Evolutionary conservation across 2,888 invertebrate species (phyloP).

Genomic region (Archips crataeganus): DNA sequence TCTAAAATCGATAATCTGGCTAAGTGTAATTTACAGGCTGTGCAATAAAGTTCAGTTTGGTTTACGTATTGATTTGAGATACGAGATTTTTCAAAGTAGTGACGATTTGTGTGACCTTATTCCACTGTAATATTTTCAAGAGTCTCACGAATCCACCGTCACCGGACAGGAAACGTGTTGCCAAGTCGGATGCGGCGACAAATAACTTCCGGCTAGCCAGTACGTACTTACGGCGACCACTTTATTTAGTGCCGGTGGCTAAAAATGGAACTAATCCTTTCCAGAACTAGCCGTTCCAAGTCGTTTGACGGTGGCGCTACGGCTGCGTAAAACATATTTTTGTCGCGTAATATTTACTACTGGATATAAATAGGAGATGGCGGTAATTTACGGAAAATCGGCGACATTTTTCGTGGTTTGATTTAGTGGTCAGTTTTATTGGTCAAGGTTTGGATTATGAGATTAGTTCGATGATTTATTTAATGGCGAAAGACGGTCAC

Average conservation of each 20-base stretch:
- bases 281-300: neutral
- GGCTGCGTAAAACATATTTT: neutral
- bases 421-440: slow-evolving; percentile 22
- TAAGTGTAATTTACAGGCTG: no score
- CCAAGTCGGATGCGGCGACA: slow-evolving; percentile 51
- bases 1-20: no score
- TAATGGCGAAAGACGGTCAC: neutral
- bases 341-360: slow-evolving; percentile 1
- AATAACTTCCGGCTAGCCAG: slow-evolving; percentile 51
- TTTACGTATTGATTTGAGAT: no score
- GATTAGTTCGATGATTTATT: slow-evolving; percentile 15
- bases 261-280: slow-evolving; percentile 24
- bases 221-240: slow-evolving; percentile 30
- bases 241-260: slow-evolving; percentile 10
- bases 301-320: slow-evolving; percentile 10
- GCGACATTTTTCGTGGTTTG: slow-evolving; percentile 22
- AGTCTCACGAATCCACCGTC: slow-evolving; percentile 46
- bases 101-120: slow-evolving; percentile 45
- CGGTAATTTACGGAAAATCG: slow-evolving; percentile 21
- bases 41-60: no score
- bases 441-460: slow-evolving; percentile 23
- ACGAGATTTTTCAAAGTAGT: slow-evolving; percentile 16
- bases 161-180: slow-evolving; percentile 48
- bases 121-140: slow-evolving; percentile 48
- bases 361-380: slow-evolving; percentile 24